These are phyloP conservation scores for Muricea muricata DNA, from an alignment of 92 coral and sea anemone species.

Conservation along the genomic window DNA sequence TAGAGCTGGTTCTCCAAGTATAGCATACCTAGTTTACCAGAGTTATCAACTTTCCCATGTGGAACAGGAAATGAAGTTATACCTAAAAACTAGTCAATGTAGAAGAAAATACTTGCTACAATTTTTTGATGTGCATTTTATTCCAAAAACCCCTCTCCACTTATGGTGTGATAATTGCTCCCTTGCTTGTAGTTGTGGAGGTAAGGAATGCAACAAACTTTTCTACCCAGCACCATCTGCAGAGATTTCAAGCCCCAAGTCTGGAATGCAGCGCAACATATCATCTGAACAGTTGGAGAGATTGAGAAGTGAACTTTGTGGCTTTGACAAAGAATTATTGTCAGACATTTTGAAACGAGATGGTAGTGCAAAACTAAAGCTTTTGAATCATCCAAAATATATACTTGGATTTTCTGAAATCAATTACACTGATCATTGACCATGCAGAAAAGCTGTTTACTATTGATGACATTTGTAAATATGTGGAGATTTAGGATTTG, in stretches of 20 bases:
- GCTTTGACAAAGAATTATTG: constrained; percentile 28
- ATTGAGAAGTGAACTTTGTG: constrained; percentile 16
- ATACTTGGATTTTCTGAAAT: constrained; percentile 36
- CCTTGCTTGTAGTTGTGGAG: constrained; percentile 1
- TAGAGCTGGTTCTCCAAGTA: constrained; percentile 64
- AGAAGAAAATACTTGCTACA: constrained; percentile 53
- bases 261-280: constrained; percentile 5
- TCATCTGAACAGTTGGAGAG: constrained; percentile 16
- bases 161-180: constrained; percentile 48
- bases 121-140: constrained; percentile 41
- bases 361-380: neutral
- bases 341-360: constrained; percentile 42
- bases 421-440: constrained; percentile 14
- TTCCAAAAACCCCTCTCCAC: neutral
- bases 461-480: constrained; percentile 19
- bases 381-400: neutral
- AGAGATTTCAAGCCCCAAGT: neutral
- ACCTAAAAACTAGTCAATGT: constrained; percentile 45
- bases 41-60: constrained; percentile 48
- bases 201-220: neutral
- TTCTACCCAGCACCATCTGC: constrained; percentile 31
- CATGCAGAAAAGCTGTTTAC: constrained; percentile 21
- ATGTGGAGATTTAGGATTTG: constrained; percentile 44
- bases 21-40: constrained; percentile 45
- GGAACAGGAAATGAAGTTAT: constrained; percentile 60